Evolutionary conservation across 2,888 invertebrate species (phyloP).

Genomic region (Ellobium chinense): DNA sequence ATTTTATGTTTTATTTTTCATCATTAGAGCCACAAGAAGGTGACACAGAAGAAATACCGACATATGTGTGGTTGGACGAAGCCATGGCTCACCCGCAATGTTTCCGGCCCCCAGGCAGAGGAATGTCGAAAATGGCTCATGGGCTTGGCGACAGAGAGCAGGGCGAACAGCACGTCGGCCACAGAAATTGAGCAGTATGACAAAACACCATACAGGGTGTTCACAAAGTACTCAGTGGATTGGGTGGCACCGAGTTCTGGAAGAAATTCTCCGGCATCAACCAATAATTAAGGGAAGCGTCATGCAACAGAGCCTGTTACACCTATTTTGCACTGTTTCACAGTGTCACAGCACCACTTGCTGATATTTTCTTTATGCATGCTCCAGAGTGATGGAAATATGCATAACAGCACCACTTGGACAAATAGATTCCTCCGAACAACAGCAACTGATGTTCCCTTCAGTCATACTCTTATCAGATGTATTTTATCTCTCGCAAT

Average conservation of each 20-base stretch:
- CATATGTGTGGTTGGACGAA: constrained; percentile 29
- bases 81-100: constrained; percentile 29
- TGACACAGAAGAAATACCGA: constrained; percentile 40
- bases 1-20: no score
- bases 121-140: constrained; percentile 39
- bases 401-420: no score
- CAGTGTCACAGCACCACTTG: no score
- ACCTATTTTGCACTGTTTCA: no score
- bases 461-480: no score
- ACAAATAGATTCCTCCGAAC: no score
- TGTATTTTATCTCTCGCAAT: no score
- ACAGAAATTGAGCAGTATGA: constrained; percentile 30
- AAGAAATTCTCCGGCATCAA: constrained; percentile 11
- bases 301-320: no score
- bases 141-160: constrained; percentile 37
- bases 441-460: no score
- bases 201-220: constrained; percentile 39
- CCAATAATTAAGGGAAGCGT: constrained; percentile 3
- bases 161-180: constrained; percentile 40
- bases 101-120: constrained; percentile 27
- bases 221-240: constrained; percentile 36
- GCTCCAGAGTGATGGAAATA: no score
- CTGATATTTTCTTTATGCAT: no score
- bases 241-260: constrained; percentile 36
- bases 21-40: constrained; percentile 44